Evolutionary conservation across 2,113 vertebrate genomes (phyloP), one percentile per base, ranked within the genome.

Genomic region (Manacus vitellinus): DNA sequence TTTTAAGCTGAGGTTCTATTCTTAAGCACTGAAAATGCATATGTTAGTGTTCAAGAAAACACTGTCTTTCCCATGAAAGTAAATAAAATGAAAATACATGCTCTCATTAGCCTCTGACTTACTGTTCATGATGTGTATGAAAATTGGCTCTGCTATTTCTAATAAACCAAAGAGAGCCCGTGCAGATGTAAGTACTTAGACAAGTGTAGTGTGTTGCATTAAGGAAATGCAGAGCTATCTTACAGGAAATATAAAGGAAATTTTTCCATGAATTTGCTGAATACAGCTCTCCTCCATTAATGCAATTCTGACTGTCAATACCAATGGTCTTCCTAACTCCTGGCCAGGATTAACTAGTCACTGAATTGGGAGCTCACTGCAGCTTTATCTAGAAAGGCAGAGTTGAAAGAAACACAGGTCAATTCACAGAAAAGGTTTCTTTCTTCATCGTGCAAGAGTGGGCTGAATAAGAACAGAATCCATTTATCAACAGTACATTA

Each of bases 401-500:
- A 95, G 49, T 65, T 92, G 70, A 95, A 95, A 92, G 52, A 78
- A 94, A 79, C 3, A 2, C 2, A 1, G 39, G 56, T 84, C 85
- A 91, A 58, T 79, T 92, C 92, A 92, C 31, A 94, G 74, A 88
- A 94, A 86, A 94, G 47, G 51, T 71, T 94, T 84, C 54, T 94
- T 92, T 92, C 87, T 95, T 89, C 71, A 65, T 68, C 61, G 55
- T 46, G 81, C 72, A 93, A 85, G 62, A 85, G 73, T 76, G 52
- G 80, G 62, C 96, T 79, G 93, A 93, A 89, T 85, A 95, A 92
- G 84, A 96, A 92, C 63, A 92, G 84, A 96, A 92, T 82, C 68
- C 78, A 94, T 96, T 96, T 97, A 95, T 96, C 91, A 97, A 94
- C 81, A 87, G 62, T 85, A 77, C 33, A 94, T 97, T 96, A 94